Conservation (phyloP, 2,113 vertebrate genomes). For the Epinephelus moara region DNA sequence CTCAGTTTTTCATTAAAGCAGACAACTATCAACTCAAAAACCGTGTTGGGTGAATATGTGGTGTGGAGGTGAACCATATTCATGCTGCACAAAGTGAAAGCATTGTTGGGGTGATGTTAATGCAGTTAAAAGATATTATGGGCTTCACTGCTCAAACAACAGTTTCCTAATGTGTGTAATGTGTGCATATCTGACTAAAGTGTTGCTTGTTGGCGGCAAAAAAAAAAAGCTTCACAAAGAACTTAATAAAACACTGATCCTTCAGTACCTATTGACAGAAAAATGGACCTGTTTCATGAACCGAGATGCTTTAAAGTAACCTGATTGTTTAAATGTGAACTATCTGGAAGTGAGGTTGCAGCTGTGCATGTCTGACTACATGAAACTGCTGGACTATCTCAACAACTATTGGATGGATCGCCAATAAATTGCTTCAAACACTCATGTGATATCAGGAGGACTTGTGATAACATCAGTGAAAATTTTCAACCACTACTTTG, state of each 20-base stretch:
- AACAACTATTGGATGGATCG: background rate
- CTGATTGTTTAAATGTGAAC: no score
- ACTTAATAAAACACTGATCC: no score
- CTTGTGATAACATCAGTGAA: no score
- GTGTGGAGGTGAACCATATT: background rate
- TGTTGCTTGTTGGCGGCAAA: background rate
- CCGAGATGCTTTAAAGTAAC: no score
- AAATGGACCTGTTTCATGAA: no score
- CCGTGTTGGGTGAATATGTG: background rate
- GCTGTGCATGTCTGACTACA: no score
- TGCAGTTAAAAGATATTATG: background rate
- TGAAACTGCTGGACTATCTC: background rate
- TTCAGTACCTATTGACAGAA: no score
- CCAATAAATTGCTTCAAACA: background rate
- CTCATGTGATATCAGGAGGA: no score
- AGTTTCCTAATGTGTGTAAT: background rate
- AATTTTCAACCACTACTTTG: no score
- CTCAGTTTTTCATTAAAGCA: background rate
- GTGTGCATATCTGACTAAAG: background rate
- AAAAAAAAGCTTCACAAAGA: background rate
- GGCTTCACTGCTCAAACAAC: background rate
- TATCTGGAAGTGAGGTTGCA: no score
- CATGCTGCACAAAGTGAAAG: constrained; percentile 1
- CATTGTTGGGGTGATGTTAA: background rate
- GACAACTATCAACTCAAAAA: background rate